Percentiles rank a stretch among this genome's conserved stretches.
These are phyloP conservation scores for Erannis defoliaria DNA, from an alignment of 2,888 invertebrate species.

Conservation along the genomic window DNA sequence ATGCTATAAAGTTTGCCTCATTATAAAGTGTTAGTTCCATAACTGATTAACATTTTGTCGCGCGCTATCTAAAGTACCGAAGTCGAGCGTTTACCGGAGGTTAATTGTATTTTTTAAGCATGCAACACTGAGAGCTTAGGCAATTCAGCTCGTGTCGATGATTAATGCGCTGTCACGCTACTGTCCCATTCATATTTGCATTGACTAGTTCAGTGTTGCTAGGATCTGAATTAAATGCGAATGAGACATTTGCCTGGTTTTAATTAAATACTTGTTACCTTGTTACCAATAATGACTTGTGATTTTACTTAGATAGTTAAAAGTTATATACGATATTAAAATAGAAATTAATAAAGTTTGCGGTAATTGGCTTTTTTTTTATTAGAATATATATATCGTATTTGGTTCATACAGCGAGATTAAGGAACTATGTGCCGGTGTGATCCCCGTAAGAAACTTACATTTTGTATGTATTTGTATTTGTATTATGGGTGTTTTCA, in stretches of 20 bases:
- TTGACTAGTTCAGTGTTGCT: slow-evolving; percentile 38
- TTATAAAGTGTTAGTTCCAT: slow-evolving; percentile 23
- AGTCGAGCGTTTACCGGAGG: slow-evolving; percentile 21
- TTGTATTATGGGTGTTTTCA: no score
- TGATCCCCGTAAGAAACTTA: no score
- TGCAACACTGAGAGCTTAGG: slow-evolving; percentile 39
- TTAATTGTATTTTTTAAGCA: slow-evolving; percentile 36
- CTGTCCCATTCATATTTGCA: slow-evolving; percentile 43
- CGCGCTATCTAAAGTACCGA: slow-evolving; percentile 12
- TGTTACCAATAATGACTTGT: no score
- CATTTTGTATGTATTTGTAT: no score
- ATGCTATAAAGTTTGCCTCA: slow-evolving; percentile 14
- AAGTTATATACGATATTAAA: no score
- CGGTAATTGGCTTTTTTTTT: no score
- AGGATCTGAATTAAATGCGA: slow-evolving; percentile 30
- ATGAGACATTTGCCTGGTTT: no score
- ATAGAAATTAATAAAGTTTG: no score
- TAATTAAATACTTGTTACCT: background rate
- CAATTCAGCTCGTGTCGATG: slow-evolving; percentile 34
- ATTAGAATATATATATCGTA: no score
- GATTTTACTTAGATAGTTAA: no score
- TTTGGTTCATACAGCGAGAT: no score
- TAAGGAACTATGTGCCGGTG: no score
- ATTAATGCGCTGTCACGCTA: slow-evolving; percentile 45
- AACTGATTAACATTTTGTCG: slow-evolving; percentile 27